Evolutionary conservation across 2,113 vertebrate genomes (phyloP), one percentile per base, ranked within the genome.

Genomic region (Cottus gobio): DNA sequence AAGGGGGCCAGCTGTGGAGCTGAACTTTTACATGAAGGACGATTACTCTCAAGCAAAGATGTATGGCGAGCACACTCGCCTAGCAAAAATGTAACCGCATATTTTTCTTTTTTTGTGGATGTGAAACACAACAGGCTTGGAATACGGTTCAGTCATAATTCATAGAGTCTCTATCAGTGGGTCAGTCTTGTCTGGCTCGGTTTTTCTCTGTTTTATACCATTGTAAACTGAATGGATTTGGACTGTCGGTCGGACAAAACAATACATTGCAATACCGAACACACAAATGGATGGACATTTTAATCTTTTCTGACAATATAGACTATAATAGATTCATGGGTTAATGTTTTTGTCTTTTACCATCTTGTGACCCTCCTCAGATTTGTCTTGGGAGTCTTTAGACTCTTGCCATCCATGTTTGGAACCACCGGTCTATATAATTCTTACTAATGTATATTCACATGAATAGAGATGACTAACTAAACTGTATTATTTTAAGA

Each of bases 1-100:
- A 62, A 52, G 16, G 18, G 1, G 16, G 15, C 20, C 50, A 61
- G 71, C 57, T 68, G 74, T 37, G 56, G 44, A 36, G 30, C 50
- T 48, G 24, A 73, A 48, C 46, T 77, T 42, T 85, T 62, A 74
- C 13, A 22, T 34, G 34, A 64, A 16, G 3, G 71, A 30, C 2
- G 12, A 65, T 13, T 22, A 68, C 67, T 68, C 76, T 57, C 58
- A 31, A 80, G 20, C 36, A 22, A 46, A 66, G 5, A 71, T 77
- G 37, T 26, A n/a, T 16, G 22, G 50, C 34, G 67, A 50, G 48
- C 20, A 22, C 18, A 22, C 58, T 73, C 58, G 4, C 39, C 18
- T 36, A 44, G 15, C 37, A 26, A 57, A 26, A 30, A 30, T 11
- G 2, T 52, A 28, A 18, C 16, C 13, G 36, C 69, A 34, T 37